A percentile compares a stretch with the other conserved stretches of the same genome.
These are phyloP conservation scores for Thecophora atra DNA, from an alignment of 2,888 invertebrate genomes.

Conservation along the genomic window DNA sequence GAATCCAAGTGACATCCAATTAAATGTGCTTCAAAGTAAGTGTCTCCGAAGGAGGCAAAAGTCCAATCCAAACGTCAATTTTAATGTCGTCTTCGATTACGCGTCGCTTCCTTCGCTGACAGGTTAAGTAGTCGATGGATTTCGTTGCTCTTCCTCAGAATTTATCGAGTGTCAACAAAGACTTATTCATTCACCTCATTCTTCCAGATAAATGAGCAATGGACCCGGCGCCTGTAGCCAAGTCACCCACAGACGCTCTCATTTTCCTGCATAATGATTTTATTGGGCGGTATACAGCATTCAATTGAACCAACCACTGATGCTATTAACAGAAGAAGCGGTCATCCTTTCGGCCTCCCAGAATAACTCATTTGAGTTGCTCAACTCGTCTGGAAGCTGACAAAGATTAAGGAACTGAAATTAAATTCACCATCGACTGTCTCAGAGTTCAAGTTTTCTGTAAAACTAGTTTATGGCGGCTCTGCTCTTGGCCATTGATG, in stretches of 20 bases:
- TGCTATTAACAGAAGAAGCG: background rate
- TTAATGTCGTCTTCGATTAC: background rate
- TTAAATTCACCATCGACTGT: background rate
- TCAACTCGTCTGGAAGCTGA: slow-evolving; percentile 26
- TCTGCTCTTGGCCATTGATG: background rate
- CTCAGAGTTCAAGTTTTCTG: slow-evolving; percentile 18
- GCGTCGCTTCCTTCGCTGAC: background rate
- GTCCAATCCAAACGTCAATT: background rate
- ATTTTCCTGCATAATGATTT: background rate
- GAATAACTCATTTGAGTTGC: slow-evolving; percentile 31
- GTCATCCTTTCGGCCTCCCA: slow-evolving; percentile 18
- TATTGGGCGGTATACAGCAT: background rate
- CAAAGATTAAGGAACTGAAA: slow-evolving; percentile 4
- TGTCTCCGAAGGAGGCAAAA: too few species aligned
- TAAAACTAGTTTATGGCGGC: slow-evolving; percentile 19
- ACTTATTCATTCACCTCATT: background rate
- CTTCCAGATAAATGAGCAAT: background rate
- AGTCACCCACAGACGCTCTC: background rate
- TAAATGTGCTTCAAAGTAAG: slow-evolving; percentile 19
- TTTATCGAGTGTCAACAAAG: background rate
- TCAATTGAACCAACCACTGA: background rate
- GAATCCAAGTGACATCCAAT: slow-evolving; percentile 28
- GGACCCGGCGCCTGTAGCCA: background rate
- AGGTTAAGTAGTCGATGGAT: slow-evolving; percentile 9
- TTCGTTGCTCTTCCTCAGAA: background rate